Conservation (phyloP, 2,113 vertebrate species). For the Phoxinus phoxinus region DNA sequence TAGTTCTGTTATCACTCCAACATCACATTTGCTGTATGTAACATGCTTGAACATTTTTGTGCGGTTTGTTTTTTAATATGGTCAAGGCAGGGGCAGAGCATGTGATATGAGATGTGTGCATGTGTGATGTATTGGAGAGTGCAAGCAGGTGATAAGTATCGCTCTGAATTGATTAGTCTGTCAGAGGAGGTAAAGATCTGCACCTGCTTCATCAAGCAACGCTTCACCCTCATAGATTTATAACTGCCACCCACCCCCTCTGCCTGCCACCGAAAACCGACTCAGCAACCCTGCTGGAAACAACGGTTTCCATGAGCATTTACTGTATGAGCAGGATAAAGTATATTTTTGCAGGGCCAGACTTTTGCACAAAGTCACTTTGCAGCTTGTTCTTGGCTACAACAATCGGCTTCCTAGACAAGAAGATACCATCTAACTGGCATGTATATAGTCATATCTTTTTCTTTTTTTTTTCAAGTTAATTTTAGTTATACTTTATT, state of each 20-base stretch:
- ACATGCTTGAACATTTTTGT: not conserved
- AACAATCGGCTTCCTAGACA: not conserved
- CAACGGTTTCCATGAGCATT: not conserved
- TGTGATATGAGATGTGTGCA: conserved; percentile 18
- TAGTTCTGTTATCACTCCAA: not conserved
- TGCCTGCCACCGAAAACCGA: not conserved
- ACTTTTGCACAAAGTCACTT: conserved; percentile 3
- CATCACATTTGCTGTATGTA: not conserved
- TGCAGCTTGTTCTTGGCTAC: not conserved
- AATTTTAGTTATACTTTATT: not conserved
- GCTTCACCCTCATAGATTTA: conserved; percentile 23
- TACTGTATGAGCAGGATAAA: not conserved
- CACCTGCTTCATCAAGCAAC: conserved; percentile 38
- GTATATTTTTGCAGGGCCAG: not conserved
- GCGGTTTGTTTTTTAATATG: not conserved
- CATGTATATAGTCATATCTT: not conserved
- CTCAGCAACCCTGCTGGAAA: conserved; percentile 5
- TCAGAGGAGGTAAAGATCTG: conserved; percentile 44
- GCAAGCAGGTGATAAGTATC: conserved; percentile 45
- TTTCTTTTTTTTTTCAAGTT: not conserved
- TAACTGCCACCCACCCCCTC: conserved; percentile 16
- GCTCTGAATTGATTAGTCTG: conserved; percentile 50
- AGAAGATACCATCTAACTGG: not conserved
- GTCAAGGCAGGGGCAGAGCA: not conserved
- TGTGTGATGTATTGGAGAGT: conserved; percentile 29